Conservation (phyloP, 2,113 vertebrate genomes). For the Passer domesticus region DNA sequence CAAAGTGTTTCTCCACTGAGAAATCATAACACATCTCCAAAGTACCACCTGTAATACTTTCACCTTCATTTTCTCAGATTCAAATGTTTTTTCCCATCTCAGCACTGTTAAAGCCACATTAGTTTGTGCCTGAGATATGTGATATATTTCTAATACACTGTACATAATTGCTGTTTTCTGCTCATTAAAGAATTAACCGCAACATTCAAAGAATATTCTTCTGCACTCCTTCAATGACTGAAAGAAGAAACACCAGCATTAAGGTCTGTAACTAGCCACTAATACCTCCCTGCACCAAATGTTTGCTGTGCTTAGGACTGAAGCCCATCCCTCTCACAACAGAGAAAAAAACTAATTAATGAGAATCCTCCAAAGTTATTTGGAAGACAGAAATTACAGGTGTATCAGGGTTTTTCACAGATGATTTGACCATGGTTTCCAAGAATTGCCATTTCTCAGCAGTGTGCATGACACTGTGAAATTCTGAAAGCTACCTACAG, state of each 20-base stretch:
- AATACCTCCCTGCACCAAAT: background rate
- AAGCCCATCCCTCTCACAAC: background rate
- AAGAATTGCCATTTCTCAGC: background rate
- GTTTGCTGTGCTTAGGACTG: background rate
- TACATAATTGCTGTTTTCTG: background rate
- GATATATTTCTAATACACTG: background rate
- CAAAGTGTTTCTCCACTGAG: too few species aligned
- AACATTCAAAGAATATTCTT: background rate
- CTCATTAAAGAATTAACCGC: background rate
- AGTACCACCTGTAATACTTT: background rate
- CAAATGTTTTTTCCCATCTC: background rate
- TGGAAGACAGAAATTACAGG: background rate
- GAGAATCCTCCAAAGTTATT: background rate
- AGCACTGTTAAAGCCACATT: background rate
- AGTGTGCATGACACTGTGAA: rapidly evolving
- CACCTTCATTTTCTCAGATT: background rate
- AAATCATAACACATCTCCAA: background rate
- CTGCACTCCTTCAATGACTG: background rate
- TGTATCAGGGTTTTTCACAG: background rate
- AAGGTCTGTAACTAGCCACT: background rate
- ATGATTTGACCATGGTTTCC: background rate
- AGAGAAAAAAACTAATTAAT: background rate
- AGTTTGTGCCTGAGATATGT: background rate
- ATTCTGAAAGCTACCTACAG: background rate
- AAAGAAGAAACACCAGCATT: background rate